Percentiles rank a stretch among this genome's conserved stretches.
phyloP scores from a whole-genome alignment of 2,113 vertebrate species.

The Platycercus adscitus region DNA sequence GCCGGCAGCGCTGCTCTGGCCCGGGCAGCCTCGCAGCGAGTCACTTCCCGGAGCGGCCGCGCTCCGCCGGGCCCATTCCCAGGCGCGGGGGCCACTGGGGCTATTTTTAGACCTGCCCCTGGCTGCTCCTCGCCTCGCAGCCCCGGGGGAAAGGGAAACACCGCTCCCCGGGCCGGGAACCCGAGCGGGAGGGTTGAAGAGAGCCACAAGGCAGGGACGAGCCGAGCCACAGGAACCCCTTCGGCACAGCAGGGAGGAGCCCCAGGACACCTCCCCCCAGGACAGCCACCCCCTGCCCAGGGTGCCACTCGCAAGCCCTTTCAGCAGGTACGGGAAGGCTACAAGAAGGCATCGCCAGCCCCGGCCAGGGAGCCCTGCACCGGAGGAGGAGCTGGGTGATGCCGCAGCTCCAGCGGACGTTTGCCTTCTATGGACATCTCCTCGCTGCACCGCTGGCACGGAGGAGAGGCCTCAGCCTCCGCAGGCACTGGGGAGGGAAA shows the following conservation, averaged over 20 bases:
- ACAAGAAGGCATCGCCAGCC: accelerated
- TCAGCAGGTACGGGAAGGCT: neutral
- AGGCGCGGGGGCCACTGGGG: neutral
- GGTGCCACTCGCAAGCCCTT: neutral
- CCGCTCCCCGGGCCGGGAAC: neutral
- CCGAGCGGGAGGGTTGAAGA: neutral
- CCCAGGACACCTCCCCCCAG: neutral
- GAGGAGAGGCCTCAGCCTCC: neutral
- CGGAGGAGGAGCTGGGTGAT: neutral
- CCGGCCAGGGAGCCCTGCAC: accelerated
- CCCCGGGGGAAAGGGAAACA: neutral
- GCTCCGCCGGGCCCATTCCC: neutral
- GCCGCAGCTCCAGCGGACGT: neutral
- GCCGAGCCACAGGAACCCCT: accelerated
- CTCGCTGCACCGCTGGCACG: neutral
- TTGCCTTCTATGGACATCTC: slow-evolving; percentile 57
- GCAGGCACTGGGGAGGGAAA: neutral
- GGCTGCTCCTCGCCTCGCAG: neutral
- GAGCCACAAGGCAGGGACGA: accelerated
- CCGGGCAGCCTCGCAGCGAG: neutral
- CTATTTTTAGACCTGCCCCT: slow-evolving; percentile 45
- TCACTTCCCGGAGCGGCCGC: neutral
- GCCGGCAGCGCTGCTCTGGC: neutral
- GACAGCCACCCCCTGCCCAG: accelerated
- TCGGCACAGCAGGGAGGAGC: neutral